These are phyloP conservation scores for Myotis davidii DNA, from an alignment of 2,113 vertebrate genomes.

Conservation along the genomic window DNA sequence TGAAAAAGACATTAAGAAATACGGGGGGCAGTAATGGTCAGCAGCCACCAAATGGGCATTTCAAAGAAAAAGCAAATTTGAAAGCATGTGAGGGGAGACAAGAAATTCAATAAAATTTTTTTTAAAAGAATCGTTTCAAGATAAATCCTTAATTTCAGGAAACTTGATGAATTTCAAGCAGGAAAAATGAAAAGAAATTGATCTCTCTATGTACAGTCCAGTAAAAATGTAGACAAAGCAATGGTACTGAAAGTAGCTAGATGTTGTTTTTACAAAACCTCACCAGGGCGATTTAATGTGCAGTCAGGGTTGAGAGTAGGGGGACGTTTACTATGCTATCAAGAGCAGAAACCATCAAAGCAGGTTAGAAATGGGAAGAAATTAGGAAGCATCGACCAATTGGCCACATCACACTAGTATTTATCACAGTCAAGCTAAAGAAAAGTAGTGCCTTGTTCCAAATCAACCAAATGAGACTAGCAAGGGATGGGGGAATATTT, in stretches of 20 bases:
- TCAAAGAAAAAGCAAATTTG: background rate
- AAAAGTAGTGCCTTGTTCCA: background rate
- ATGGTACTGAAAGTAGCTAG: too few species aligned
- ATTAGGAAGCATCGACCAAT: background rate
- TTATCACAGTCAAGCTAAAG: background rate
- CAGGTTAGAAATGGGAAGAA: background rate
- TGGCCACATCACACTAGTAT: background rate
- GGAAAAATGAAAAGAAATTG: too few species aligned
- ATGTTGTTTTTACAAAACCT: background rate
- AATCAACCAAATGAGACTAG: background rate
- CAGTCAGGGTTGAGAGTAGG: background rate
- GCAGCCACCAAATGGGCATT: background rate
- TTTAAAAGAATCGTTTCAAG: background rate
- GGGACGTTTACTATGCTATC: too few species aligned
- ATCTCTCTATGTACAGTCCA: too few species aligned
- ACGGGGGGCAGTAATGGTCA: background rate
- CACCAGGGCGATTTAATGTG: background rate
- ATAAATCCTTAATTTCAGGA: constrained; percentile 5
- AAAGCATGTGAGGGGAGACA: background rate
- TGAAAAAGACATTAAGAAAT: background rate
- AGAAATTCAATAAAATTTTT: background rate
- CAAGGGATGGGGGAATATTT: background rate
- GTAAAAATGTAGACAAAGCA: too few species aligned
- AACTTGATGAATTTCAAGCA: background rate
- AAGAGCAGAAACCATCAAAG: background rate